phyloP scores from a whole-genome alignment of 2,113 vertebrate species.

The Percina caprodes region DNA sequence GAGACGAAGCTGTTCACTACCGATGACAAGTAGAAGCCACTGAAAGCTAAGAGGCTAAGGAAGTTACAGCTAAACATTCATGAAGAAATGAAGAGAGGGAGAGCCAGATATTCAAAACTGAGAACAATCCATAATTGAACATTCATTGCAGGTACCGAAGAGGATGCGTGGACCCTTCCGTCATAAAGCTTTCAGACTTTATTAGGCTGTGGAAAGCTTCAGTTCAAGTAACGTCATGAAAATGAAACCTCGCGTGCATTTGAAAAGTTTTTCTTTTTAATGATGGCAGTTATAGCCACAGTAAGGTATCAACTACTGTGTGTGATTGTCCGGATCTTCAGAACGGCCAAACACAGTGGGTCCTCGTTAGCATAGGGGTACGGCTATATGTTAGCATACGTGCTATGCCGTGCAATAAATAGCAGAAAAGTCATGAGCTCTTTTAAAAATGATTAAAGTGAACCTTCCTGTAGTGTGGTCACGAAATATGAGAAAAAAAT shows the following conservation, averaged over 20 bases:
- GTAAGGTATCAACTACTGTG: conserved; percentile 10
- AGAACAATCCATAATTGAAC: conserved; percentile 29
- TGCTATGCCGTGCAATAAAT: neutral
- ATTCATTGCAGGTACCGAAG: conserved; percentile 28
- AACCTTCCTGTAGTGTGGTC: conserved; percentile 36
- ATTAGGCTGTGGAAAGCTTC: conserved; percentile 46
- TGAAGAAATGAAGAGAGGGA: neutral
- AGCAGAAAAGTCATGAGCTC: neutral
- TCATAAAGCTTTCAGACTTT: conserved; percentile 20
- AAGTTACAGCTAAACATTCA: conserved; percentile 8
- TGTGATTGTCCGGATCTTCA: conserved; percentile 30
- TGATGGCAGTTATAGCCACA: conserved; percentile 42
- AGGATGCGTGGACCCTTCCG: neutral
- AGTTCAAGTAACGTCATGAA: conserved; percentile 63
- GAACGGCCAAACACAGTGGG: neutral
- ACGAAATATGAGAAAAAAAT: no score
- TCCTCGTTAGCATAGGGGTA: neutral
- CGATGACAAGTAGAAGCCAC: neutral
- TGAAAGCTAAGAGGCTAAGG: neutral
- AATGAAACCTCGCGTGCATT: conserved; percentile 29
- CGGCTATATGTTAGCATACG: neutral
- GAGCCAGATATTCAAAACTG: conserved; percentile 9
- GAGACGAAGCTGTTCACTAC: neutral
- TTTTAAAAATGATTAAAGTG: neutral
- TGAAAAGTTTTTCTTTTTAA: conserved; percentile 18